Base-by-base conservation (phyloP, 2,888 invertebrate species). In the Petrolisthes manimaculis region DNA sequence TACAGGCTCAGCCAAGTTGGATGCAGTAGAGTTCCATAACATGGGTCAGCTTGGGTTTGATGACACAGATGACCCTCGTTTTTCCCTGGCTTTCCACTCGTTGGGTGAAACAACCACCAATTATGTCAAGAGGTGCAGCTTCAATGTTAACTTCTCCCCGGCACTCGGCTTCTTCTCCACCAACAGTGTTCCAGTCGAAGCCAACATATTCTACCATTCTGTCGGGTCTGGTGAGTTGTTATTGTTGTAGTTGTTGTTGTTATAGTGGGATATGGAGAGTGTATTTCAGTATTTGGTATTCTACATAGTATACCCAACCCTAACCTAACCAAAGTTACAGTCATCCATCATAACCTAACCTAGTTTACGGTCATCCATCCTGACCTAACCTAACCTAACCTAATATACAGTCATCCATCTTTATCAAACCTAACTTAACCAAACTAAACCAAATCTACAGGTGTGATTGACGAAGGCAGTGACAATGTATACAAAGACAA, bases 1-100 rank as follows among this genome's bases (percentile, higher is more conserved):
- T 37, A 37, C 37, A 37, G 37, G 37, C 37, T 37, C 37, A 1
- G 88, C 82, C 8, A 79, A 85, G 53, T 78, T 91, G 5, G 71
- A 69, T 12, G 86, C 82, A 71, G 88, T 91, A 4, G 89, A 89
- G 71, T 83, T 91, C 61, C 55, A 54, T 12, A 88, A 86, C 79
- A 84, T 84, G 75, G 90, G 90, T 37, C 90, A 91, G 78, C 56
- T 83, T 14, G 86, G 88, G 55, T 91, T 81, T 81, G 77, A 78
- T 14, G 88, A 86, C 80, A 9, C 75, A 0, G 81, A 83, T 37
- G 89, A 91, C 56, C 88, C 89, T 12, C 74, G 90, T 18, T 91
- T 84, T 80, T 79, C 89, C 67, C 81, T 90, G 6, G 89, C 85
- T 24, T 82, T 89, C 78, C 71, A 78, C n/a, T 69, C 56, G 6